Conservation (phyloP, 2,797 vertebrate species). For the Delichon dasypus region DNA sequence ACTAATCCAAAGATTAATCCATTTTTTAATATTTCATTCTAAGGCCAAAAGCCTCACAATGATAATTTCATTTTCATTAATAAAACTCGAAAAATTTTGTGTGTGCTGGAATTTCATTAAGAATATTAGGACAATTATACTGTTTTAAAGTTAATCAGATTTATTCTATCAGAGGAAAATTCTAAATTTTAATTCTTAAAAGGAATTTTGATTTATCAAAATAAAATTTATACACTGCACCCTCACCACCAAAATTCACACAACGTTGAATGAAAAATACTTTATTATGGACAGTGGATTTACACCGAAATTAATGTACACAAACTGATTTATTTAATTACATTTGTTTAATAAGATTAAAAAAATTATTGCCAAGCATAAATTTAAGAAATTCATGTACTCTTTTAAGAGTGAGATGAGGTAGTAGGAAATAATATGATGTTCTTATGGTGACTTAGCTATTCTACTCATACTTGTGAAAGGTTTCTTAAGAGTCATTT, state of each 20-base stretch:
- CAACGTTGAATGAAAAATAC: neutral
- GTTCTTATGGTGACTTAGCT: neutral
- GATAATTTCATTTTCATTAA: neutral
- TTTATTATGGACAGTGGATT: neutral
- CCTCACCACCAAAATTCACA: neutral
- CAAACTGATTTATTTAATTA: neutral
- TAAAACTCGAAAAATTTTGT: neutral
- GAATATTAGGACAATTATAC: neutral
- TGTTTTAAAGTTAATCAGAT: neutral
- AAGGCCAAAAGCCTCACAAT: neutral
- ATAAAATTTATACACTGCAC: neutral
- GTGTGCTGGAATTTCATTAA: neutral
- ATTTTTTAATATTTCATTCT: neutral
- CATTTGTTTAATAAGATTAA: neutral
- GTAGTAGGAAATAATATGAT: neutral
- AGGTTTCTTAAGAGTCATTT: neutral
- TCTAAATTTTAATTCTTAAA: neutral
- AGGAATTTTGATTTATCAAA: neutral
- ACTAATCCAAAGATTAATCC: neutral
- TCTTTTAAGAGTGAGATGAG: neutral
- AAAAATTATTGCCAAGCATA: neutral
- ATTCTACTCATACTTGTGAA: neutral
- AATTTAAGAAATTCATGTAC: neutral
- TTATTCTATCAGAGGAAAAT: neutral
- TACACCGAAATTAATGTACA: neutral